Evolutionary conservation across 2,888 invertebrate species (phyloP), one percentile per base, ranked within the genome.

Genomic region (Sclerodermus sp.): DNA sequence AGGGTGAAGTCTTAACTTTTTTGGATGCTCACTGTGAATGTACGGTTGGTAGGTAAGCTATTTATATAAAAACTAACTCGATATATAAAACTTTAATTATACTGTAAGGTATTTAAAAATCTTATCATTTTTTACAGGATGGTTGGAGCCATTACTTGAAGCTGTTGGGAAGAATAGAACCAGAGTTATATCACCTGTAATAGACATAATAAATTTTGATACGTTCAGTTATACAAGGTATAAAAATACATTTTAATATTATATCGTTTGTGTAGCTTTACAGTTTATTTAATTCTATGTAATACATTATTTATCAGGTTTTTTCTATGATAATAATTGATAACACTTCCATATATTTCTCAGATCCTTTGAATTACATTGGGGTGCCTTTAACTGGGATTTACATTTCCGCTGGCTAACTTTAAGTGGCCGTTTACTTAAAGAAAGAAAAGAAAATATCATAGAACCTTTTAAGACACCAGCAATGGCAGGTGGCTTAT

Each of bases 331-430:
- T n/a, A 13, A 17, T 4, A 32, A 8, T 12, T 42, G 36, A 15
- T 39, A 34, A 17, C 3, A n/a, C n/a, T n/a, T n/a, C n/a, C 31
- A 34, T 17, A 13, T 16, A 23, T 45, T 16, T n/a, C 30, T 10
- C 1, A 91, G 95, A 68, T 93, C 93, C 53, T 93, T 95, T 60
- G 97, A 98, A 76, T 86, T 96, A 42, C 96, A 97, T 69, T 96
- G 96, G 91, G 99, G 98, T 2, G 97, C 95, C 0, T 96, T 99
- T 77, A 98, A 96, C 77, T 98, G 98, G 97, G 90, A 94, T 62
- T 81, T 99, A 13, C 96, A 96, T 74, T 99, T 90, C 69, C 82
- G 92, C 17, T 92, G 91, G 92, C 87, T 91, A 60, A 87, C 90
- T 49, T 83, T 91, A 0, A 88, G 88, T 23, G 83, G 83, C 31